Percentiles rank a stretch among this genome's conserved stretches.
These are phyloP conservation scores for Drosophila mauritiana DNA, from an alignment of 1,140 invertebrate species.

Conservation along the genomic window DNA sequence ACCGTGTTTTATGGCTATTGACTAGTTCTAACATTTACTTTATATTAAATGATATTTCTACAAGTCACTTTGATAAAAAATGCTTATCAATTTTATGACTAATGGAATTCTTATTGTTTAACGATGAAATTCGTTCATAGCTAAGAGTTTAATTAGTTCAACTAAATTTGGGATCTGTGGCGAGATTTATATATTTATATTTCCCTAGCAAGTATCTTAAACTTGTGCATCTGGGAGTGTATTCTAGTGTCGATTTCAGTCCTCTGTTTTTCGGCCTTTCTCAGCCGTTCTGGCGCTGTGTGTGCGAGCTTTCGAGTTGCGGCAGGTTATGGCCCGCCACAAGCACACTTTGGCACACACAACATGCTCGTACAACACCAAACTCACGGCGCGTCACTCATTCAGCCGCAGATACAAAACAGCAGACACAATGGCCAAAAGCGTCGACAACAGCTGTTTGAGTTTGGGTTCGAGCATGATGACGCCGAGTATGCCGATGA, in stretches of 20 bases:
- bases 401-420: conserved; percentile 36
- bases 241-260: conserved; percentile 9
- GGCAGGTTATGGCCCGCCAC: conserved; percentile 72
- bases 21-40: conserved; percentile 1
- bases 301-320: conserved; percentile 59
- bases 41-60: conserved; percentile 3
- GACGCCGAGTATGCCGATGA: conserved; percentile 62
- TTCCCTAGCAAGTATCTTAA: neutral
- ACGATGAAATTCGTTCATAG: neutral
- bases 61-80: conserved; percentile 25
- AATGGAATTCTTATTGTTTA: neutral
- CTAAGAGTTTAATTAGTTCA: no score
- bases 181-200: no score
- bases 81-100: conserved; percentile 12
- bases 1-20: conserved; percentile 13
- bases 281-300: conserved; percentile 14
- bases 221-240: conserved; percentile 6
- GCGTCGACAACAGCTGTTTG: conserved; percentile 58
- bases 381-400: conserved; percentile 25
- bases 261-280: neutral
- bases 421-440: conserved; percentile 63
- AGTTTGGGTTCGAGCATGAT: conserved; percentile 16
- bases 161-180: no score
- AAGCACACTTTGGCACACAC: conserved; percentile 42
- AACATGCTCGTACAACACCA: neutral